phyloP scores from a whole-genome alignment of 2,113 vertebrate species.

The Prochilodus magdalenae region DNA sequence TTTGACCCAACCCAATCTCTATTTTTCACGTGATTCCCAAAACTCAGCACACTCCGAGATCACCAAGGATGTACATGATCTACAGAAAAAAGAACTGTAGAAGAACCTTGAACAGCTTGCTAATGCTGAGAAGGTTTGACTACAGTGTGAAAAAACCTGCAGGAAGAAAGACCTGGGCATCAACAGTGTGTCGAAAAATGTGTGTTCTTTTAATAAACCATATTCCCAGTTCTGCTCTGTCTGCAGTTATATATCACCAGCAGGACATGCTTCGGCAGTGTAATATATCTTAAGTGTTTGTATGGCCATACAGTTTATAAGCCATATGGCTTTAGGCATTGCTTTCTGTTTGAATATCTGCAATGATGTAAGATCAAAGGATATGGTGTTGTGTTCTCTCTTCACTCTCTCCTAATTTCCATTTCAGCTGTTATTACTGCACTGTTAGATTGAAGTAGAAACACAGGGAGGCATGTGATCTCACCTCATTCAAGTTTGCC shows the following conservation, averaged over 20 bases:
- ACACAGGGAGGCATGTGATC: not conserved
- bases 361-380: constrained; percentile 31
- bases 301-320: not conserved
- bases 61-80: not conserved
- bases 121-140: not conserved
- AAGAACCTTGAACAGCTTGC: not conserved
- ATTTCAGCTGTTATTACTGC: constrained; percentile 51
- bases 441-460: constrained; percentile 30
- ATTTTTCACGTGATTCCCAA: not conserved
- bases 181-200: not conserved
- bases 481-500: constrained; percentile 36
- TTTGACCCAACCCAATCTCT: not conserved
- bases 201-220: not conserved
- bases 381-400: not conserved
- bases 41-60: not conserved
- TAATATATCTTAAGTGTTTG: not conserved
- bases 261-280: not conserved
- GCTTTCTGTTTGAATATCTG: not conserved
- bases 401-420: constrained; percentile 43
- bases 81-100: not conserved
- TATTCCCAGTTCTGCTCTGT: not conserved
- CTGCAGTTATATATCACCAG: not conserved
- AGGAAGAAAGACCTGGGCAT: not conserved
- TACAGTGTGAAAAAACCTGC: not conserved
- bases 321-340: not conserved